Conservation (phyloP, 1,140 invertebrate species). For the Zaprionus camerounensis region DNA sequence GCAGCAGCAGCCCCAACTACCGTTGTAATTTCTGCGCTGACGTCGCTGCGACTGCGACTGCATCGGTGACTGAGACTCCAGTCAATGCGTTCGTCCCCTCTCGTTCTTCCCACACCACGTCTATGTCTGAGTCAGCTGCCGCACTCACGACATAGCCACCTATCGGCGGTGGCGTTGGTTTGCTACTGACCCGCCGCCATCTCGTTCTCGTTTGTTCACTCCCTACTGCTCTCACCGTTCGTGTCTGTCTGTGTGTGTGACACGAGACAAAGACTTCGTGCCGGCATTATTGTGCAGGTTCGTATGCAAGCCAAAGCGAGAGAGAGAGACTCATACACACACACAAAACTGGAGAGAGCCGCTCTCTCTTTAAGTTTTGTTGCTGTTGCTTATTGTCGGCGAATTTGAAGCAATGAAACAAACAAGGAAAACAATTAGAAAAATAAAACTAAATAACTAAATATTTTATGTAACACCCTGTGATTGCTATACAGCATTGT, state of each 20-base stretch:
- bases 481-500: neutral
- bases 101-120: constrained; percentile 34
- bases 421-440: neutral
- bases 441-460: neutral
- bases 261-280: constrained; percentile 51
- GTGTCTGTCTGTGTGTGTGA: constrained; percentile 8
- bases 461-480: neutral
- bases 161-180: constrained; percentile 77
- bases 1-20: constrained; percentile 28
- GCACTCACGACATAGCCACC: constrained; percentile 72
- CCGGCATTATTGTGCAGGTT: constrained; percentile 35
- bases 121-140: constrained; percentile 56
- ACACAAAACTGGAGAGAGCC: constrained; percentile 10
- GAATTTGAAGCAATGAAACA: neutral
- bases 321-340: constrained; percentile 22
- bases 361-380: constrained; percentile 28
- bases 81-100: constrained; percentile 19
- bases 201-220: constrained; percentile 50
- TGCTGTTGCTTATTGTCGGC: neutral
- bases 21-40: constrained; percentile 39
- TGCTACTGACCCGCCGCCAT: constrained; percentile 72
- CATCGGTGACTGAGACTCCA: constrained; percentile 30
- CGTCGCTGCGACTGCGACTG: constrained; percentile 42
- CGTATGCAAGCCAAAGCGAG: constrained; percentile 35
- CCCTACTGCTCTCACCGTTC: constrained; percentile 49